Base-by-base conservation (phyloP, 1,140 invertebrate genomes). In the Adoxophyes honmai region DNA sequence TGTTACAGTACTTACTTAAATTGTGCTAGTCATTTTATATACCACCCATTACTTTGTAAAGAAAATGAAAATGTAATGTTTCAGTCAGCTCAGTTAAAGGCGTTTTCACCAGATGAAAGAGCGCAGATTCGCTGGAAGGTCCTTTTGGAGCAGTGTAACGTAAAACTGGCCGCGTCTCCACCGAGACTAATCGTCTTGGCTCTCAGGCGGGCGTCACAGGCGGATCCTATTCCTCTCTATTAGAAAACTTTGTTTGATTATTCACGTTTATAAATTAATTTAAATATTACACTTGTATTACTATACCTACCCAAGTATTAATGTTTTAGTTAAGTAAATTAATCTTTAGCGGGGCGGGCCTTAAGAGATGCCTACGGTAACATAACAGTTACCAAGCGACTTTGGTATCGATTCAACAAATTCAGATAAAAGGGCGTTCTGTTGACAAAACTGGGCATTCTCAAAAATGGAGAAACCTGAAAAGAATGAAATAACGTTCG, bases 401-500 rank as follows among this genome's bases (percentile, higher is more conserved):
- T 14, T 35, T 28, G 9, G 11, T 35, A 52, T 52, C 13, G 51
- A 52, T 35, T 34, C 8, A 28, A 28, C 21, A 28, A 52, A 34
- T 35, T 34, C 34, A 15, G 42, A 48, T 5, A 21, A 8, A 0
- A 11, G 21, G 4, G 11, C 15, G n/a, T 35, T 13, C 9, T 28
- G 34, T 36, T 38, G 4, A 48, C 55, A 38, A n/a, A 33, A 62
- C n/a, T n/a, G n/a, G n/a, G n/a, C n/a, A 34, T 33, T n/a, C 34
- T 14, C 11, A 34, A 0, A 56, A 63, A 81, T 86, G 77, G 81
- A 86, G 34, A 86, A 81, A 53, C 64, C 63, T 34, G 83, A 86
- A 55, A 84, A 81, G 66, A 62, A 54, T 21, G 83, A 93, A 63
- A 68, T 91, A 4, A 89, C 90, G 34, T 94, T 92, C 62, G 86